phyloP scores from a whole-genome alignment of 1,140 invertebrate species.

The Zophobas morio region DNA sequence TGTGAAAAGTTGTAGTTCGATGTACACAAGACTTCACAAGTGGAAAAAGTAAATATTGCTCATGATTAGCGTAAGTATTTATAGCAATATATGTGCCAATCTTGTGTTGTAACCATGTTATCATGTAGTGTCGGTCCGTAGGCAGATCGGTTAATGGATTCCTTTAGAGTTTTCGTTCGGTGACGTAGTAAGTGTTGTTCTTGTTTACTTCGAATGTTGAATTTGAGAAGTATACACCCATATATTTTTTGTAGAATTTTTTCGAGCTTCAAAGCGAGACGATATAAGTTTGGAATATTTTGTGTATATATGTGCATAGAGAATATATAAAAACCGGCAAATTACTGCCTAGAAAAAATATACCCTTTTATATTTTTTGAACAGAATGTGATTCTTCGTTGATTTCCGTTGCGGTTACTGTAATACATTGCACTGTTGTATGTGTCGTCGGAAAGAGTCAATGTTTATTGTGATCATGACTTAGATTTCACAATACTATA shows the following conservation, averaged over 20 bases:
- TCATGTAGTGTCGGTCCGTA: slow-evolving; percentile 34
- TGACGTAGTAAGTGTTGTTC: slow-evolving; percentile 22
- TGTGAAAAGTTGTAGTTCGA: slow-evolving; percentile 40
- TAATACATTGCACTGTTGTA: slow-evolving; percentile 35
- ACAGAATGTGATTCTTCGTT: slow-evolving; percentile 48
- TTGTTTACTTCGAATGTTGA: slow-evolving; percentile 44
- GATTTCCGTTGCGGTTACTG: slow-evolving; percentile 25
- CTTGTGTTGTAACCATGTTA: slow-evolving; percentile 48
- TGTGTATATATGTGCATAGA: slow-evolving; percentile 51
- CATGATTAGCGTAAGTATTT: slow-evolving; percentile 49
- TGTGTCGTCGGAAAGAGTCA: slow-evolving; percentile 33
- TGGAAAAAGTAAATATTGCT: slow-evolving; percentile 48
- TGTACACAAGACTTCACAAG: slow-evolving; percentile 46
- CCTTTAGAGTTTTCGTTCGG: slow-evolving; percentile 15
- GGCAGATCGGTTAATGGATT: background rate
- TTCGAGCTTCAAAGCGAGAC: slow-evolving; percentile 45
- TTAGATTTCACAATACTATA: slow-evolving; percentile 35
- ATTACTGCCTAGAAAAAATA: slow-evolving; percentile 19
- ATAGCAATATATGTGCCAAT: slow-evolving; percentile 55
- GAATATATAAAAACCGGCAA: slow-evolving; percentile 38
- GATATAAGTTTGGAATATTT: slow-evolving; percentile 50
- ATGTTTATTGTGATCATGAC: slow-evolving; percentile 29
- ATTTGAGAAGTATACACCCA: slow-evolving; percentile 21
- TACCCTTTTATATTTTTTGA: slow-evolving; percentile 8
- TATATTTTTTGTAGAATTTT: slow-evolving; percentile 57